phyloP scores from a whole-genome alignment of 2,888 invertebrate species.

The Chydorus sphaericus region DNA sequence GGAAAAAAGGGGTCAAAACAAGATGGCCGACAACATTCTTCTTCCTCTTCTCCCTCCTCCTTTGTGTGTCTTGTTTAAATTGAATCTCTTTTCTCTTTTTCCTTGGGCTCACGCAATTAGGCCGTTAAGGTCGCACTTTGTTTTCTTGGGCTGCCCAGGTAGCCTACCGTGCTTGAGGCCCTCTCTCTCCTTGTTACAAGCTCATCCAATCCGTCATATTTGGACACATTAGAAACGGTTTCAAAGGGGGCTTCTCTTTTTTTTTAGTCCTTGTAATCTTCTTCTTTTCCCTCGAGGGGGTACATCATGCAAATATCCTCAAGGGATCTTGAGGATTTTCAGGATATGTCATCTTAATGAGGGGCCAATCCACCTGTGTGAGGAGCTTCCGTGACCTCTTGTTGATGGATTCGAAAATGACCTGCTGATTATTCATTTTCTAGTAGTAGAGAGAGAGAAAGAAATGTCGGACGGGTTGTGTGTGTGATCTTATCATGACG shows the following conservation, averaged over 20 bases:
- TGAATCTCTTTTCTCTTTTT: too few species aligned
- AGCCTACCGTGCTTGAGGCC: background rate
- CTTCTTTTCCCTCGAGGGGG: background rate
- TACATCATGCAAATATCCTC: constrained; percentile 5
- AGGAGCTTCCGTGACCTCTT: background rate
- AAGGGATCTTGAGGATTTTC: background rate
- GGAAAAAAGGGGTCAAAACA: too few species aligned
- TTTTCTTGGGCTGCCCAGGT: too few species aligned
- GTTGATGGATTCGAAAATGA: background rate
- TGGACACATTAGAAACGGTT: constrained; percentile 8
- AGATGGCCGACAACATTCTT: too few species aligned
- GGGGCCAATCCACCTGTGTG: too few species aligned
- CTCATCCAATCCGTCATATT: constrained; percentile 8
- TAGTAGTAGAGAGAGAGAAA: background rate
- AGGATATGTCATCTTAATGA: too few species aligned
- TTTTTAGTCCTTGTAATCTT: background rate
- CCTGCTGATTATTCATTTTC: background rate
- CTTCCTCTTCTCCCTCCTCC: too few species aligned
- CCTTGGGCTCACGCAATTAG: too few species aligned
- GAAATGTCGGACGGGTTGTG: background rate
- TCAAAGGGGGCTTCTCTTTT: background rate
- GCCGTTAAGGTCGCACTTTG: too few species aligned
- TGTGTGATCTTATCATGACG: constrained; percentile 7
- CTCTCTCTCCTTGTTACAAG: constrained; percentile 8
- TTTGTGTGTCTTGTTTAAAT: too few species aligned